Conservation (phyloP, 2,797 vertebrate genomes). For the Anguilla pacifica region DNA sequence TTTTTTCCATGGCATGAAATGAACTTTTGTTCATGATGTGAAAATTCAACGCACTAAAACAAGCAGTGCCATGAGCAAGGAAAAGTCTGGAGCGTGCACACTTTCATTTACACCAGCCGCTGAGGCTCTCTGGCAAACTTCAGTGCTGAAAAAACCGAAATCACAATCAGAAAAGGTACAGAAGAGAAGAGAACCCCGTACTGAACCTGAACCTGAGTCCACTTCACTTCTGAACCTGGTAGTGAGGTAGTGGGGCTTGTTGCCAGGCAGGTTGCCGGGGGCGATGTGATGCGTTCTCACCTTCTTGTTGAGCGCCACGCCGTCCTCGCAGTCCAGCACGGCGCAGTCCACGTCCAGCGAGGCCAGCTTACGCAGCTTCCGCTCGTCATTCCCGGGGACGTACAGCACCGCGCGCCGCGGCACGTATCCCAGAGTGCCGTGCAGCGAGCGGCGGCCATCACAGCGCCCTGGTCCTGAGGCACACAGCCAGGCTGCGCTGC, state of each 20-base stretch:
- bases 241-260: neutral
- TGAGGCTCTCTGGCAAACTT: neutral
- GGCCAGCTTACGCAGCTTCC: constrained; percentile 89
- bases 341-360: constrained; percentile 89
- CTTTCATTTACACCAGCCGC: neutral
- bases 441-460: constrained; percentile 57
- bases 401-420: constrained; percentile 94
- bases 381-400: constrained; percentile 91
- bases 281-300: constrained; percentile 59
- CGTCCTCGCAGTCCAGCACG: constrained; percentile 96
- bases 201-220: too few species aligned
- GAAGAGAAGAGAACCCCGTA: neutral
- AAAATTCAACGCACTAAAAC: neutral
- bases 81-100: neutral
- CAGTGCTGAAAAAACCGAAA: neutral
- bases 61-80: neutral
- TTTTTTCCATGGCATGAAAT: neutral
- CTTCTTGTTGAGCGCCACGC: constrained; percentile 94
- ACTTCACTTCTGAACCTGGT: too few species aligned
- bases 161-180: neutral
- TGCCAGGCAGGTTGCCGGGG: neutral
- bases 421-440: constrained; percentile 75
- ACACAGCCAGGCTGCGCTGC: constrained; percentile 47
- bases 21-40: neutral
- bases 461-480: constrained; percentile 53